A percentile compares a stretch with the other conserved stretches of the same genome.
Evolutionary conservation across 2,797 vertebrate genomes (phyloP).

Genomic region (Sebastes iracundus): DNA sequence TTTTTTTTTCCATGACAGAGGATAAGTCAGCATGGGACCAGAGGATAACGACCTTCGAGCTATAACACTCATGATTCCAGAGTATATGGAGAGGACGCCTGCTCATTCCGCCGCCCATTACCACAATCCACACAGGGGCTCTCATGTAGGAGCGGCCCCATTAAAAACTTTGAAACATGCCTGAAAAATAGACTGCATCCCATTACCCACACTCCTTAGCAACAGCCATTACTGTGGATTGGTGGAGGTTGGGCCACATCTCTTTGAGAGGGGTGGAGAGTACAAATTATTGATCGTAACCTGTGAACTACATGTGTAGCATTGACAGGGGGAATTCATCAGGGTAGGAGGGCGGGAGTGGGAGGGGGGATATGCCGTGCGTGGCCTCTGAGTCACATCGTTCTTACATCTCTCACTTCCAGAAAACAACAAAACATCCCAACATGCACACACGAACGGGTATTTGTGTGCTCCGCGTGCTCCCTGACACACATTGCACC

Average conservation of each 20-base stretch:
- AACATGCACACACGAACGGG: constrained; percentile 1
- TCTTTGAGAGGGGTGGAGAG: constrained; percentile 47
- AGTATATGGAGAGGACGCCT: constrained; percentile 13
- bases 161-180: constrained; percentile 58
- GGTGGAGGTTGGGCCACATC: constrained; percentile 36
- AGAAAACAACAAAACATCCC: constrained; percentile 27
- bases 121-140: constrained; percentile 46
- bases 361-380: neutral
- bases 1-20: constrained; percentile 10
- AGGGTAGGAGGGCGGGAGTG: neutral
- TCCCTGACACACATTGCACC: constrained; percentile 24
- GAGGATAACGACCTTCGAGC: constrained; percentile 44
- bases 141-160: constrained; percentile 41
- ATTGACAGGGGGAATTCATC: constrained; percentile 63
- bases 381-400: constrained; percentile 35
- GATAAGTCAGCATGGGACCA: constrained; percentile 34
- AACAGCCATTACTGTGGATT: constrained; percentile 39
- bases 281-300: constrained; percentile 72
- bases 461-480: neutral
- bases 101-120: constrained; percentile 49
- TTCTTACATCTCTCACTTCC: constrained; percentile 37
- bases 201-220: constrained; percentile 52
- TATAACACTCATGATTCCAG: constrained; percentile 36
- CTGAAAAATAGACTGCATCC: constrained; percentile 48
- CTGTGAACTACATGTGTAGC: constrained; percentile 79